Evolutionary conservation across 2,113 vertebrate species (phyloP).

Genomic region (Myanophis thanlyinensis): DNA sequence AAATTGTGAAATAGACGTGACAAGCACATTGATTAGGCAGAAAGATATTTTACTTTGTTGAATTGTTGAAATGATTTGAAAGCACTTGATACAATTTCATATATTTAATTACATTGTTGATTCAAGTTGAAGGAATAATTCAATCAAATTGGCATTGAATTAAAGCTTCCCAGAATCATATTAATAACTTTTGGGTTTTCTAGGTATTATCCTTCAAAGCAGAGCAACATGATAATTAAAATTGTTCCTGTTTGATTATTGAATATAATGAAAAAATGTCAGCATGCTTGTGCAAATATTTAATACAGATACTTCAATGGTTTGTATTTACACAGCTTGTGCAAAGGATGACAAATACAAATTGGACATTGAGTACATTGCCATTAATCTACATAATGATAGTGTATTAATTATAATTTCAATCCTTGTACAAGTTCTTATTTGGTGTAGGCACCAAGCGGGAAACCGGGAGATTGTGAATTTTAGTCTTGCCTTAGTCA

Average conservation of each 20-base stretch:
- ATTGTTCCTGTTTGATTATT: not conserved
- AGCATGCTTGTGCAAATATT: not conserved
- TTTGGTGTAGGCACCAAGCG: not conserved
- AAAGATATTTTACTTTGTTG: not conserved
- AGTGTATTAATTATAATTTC: not conserved
- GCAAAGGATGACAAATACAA: not conserved
- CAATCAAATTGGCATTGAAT: not conserved
- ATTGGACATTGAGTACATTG: not conserved
- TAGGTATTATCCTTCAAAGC: not conserved
- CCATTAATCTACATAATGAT: not conserved
- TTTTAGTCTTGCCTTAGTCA: not conserved
- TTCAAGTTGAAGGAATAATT: not conserved
- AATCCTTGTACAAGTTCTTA: not conserved
- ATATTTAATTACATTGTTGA: not conserved
- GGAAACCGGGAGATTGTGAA: not conserved
- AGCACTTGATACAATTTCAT: not conserved
- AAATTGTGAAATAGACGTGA: not conserved
- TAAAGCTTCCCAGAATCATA: not conserved
- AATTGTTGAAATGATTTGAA: not conserved
- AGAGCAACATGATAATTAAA: not conserved
- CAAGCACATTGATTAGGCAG: not conserved
- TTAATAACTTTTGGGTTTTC: not conserved
- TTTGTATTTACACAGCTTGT: not conserved
- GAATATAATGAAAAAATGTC: not conserved
- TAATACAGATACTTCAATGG: not conserved